A percentile compares a stretch with the other conserved stretches of the same genome.
These are phyloP conservation scores for Drosophila virilis DNA, from an alignment of 1,140 invertebrate species.

Conservation along the genomic window DNA sequence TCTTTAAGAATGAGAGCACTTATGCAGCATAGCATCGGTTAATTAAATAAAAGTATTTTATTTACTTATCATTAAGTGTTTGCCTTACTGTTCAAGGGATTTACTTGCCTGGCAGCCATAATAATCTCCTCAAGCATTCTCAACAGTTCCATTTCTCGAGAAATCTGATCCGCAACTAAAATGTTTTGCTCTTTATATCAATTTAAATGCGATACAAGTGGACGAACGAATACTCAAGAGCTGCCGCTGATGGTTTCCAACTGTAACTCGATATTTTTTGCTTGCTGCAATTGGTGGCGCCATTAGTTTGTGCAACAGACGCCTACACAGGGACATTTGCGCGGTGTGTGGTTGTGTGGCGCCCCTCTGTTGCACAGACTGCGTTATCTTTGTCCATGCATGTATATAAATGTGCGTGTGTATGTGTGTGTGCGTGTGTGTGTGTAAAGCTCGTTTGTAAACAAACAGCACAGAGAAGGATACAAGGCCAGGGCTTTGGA, in stretches of 20 bases:
- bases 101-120: neutral
- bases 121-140: neutral
- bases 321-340: slow-evolving; percentile 28
- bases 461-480: slow-evolving; percentile 45
- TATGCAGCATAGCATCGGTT: no score
- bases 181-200: slow-evolving; percentile 67
- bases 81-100: neutral
- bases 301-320: slow-evolving; percentile 41
- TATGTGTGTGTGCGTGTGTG: slow-evolving; percentile 1
- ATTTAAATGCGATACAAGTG: slow-evolving; percentile 69
- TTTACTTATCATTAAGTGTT: neutral
- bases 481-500: slow-evolving; percentile 56
- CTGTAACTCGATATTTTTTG: slow-evolving; percentile 43
- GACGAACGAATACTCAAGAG: slow-evolving; percentile 25
- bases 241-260: neutral
- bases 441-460: slow-evolving; percentile 39
- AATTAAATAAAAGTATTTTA: no score
- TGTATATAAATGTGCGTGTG: neutral
- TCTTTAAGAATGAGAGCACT: no score
- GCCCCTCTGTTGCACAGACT: slow-evolving; percentile 12
- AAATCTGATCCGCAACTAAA: slow-evolving; percentile 13
- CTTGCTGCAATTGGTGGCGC: slow-evolving; percentile 32
- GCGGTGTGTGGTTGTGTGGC: neutral
- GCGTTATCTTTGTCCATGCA: slow-evolving; percentile 45
- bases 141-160: slow-evolving; percentile 22